Base-by-base conservation (phyloP, 2,888 invertebrate genomes). In the Hemaris fuciformis region DNA sequence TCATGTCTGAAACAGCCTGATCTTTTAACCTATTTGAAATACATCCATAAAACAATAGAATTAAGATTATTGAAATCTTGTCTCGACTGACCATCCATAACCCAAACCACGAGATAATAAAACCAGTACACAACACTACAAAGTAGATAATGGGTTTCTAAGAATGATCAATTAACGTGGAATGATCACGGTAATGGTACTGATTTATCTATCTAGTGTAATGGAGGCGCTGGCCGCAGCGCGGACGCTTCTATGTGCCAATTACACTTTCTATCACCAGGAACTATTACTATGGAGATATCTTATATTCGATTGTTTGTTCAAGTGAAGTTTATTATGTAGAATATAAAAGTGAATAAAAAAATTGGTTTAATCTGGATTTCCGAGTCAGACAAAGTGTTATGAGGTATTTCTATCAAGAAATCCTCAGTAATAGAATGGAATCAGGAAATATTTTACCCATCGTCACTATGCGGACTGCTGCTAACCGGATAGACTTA, bases 101-200 rank as follows among this genome's bases (percentile, higher is more conserved):
- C 48, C 7, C 8, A 8, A 18, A 31, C 8, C 27, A 18, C 8
- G 46, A 43, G 15, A 23, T 15, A 46, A 23, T 31, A 46, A 59
- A 10, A 45, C 27, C 45, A 45, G 45, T 59, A 45, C 5, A 7
- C 5, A 7, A 59, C 18, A 31, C 6, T 20, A 59, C 45, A 59
- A 59, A 34, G 15, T 34, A 42, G 20, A 31, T 20, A 18, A 45
- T 38, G 15, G 46, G 22, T 59, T 46, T n/a, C 2, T n/a, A 18
- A 62, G 65, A 64, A 71, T 64, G 68, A 71, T 69, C 70, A 78
- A 75, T 77, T 72, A 73, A 70, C 58, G 64, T 34, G 53, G 68
- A 75, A 68, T 70, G 71, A 70, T 71, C 66, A 68, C 65, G 65
- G 75, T 67, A 69, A 67, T 57, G 61, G 59, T 64, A 65, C 63